phyloP scores from a whole-genome alignment of 1,140 invertebrate species.

The Penaeus japonicus region DNA sequence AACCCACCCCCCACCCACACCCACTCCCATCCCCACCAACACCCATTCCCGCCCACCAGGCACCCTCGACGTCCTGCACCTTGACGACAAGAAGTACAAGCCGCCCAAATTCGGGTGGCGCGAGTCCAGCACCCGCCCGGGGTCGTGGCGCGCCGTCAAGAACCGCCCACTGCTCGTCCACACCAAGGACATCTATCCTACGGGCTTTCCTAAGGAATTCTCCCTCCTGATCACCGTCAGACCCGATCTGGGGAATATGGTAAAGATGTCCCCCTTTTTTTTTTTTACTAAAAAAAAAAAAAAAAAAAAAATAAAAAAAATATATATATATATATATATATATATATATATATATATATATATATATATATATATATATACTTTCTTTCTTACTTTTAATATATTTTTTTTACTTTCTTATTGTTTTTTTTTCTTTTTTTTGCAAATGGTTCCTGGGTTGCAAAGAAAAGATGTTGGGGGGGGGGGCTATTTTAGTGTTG shows the following conservation, averaged over 20 bases:
- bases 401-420: no score
- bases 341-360: no score
- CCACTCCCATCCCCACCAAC: background rate
- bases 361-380: no score
- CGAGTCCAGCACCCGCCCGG: slow-evolving; percentile 41
- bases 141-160: slow-evolving; percentile 42
- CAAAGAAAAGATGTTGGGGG: no score
- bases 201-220: slow-evolving; percentile 45
- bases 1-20: background rate
- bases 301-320: no score
- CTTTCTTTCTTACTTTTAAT: no score
- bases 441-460: no score
- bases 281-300: no score
- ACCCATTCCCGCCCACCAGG: background rate
- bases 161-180: slow-evolving; percentile 39
- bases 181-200: slow-evolving; percentile 41
- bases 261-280: background rate
- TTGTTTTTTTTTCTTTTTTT: no score
- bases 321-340: no score
- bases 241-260: slow-evolving; percentile 48
- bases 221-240: slow-evolving; percentile 38
- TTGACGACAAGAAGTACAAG: slow-evolving; percentile 30
- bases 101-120: slow-evolving; percentile 40
- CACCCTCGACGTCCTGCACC: slow-evolving; percentile 44
- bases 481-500: no score